Percentiles rank a stretch among this genome's conserved stretches.
Conservation (phyloP, 2,113 vertebrate species). For the Sinocyclocheilus grahami region DNA sequence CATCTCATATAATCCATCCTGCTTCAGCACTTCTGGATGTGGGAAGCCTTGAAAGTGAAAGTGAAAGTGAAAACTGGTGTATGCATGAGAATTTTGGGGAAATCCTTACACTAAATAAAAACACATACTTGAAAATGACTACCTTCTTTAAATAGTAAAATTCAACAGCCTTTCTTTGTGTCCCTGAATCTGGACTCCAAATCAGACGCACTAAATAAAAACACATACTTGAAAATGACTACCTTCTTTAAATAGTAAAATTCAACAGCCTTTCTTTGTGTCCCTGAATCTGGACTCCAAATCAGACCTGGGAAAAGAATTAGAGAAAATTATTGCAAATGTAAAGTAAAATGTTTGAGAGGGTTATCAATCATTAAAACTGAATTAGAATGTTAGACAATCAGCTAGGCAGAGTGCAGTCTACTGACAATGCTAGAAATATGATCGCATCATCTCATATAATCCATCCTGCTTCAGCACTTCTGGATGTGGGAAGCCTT, state of each 20-base stretch:
- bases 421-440: not conserved
- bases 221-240: no score
- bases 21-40: not conserved
- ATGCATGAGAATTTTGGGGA: not conserved
- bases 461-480: not conserved
- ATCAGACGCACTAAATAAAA: no score
- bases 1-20: slow-evolving; percentile 1
- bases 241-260: no score
- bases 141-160: slow-evolving; percentile 28
- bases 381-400: not conserved
- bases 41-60: slow-evolving; percentile 64
- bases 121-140: not conserved
- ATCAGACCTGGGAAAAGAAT: slow-evolving; percentile 19
- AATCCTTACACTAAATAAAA: slow-evolving; percentile 7
- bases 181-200: not conserved
- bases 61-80: slow-evolving; percentile 56
- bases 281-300: not conserved
- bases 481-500: not conserved
- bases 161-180: not conserved
- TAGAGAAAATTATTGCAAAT: not conserved
- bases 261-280: no score
- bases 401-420: not conserved
- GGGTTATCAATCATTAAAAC: not conserved
- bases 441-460: not conserved
- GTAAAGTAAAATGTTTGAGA: not conserved